These are phyloP conservation scores for Gastracanthus pulcherrimus DNA, from an alignment of 2,888 invertebrate genomes.

Conservation along the genomic window DNA sequence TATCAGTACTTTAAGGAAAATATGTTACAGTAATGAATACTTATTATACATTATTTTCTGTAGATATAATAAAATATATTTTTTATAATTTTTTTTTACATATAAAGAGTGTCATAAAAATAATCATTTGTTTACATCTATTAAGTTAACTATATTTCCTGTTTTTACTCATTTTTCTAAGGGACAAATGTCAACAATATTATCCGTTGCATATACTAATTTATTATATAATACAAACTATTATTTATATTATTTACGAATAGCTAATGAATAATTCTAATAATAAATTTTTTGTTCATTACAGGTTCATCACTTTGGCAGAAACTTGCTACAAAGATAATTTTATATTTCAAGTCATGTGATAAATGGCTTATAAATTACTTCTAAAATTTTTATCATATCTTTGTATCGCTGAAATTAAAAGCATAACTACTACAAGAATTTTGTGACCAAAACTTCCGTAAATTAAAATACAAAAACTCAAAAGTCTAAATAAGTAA, in stretches of 20 bases:
- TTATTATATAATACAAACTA: background rate
- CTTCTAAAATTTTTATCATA: constrained; percentile 20
- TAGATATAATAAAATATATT: too few species aligned
- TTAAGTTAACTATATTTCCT: background rate
- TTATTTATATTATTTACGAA: too few species aligned
- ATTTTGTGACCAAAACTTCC: background rate
- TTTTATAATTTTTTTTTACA: background rate
- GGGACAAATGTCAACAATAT: background rate
- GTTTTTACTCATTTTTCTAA: background rate
- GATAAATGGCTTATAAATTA: constrained; percentile 25
- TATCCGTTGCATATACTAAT: background rate
- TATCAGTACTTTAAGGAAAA: background rate
- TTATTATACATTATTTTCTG: too few species aligned
- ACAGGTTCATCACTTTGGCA: background rate
- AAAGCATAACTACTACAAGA: background rate
- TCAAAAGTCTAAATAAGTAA: constrained; percentile 33
- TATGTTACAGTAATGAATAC: too few species aligned
- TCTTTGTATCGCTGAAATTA: background rate
- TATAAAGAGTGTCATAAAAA: background rate
- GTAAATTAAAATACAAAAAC: background rate
- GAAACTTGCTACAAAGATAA: constrained; percentile 2
- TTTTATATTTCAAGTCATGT: constrained; percentile 28
- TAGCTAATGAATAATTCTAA: background rate
- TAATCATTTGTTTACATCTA: background rate
- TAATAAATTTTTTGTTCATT: constrained; percentile 3